These are phyloP conservation scores for Microtus richardsoni DNA, from an alignment of 2,113 vertebrate species.

Conservation along the genomic window DNA sequence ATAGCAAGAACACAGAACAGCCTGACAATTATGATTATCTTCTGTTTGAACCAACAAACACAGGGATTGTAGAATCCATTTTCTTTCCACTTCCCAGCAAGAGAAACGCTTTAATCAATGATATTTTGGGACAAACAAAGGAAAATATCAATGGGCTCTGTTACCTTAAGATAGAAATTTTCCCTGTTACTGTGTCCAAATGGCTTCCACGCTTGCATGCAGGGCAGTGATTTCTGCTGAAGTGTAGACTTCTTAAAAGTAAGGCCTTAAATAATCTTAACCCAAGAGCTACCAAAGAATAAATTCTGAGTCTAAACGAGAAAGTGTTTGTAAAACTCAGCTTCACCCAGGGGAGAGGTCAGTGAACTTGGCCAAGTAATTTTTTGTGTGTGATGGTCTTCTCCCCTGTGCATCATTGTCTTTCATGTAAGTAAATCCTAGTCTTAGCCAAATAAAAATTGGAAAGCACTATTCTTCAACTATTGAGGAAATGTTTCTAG, in stretches of 20 bases:
- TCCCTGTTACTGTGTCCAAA: not conserved
- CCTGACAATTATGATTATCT: constrained; percentile 22
- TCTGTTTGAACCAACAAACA: not conserved
- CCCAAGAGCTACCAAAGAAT: not conserved
- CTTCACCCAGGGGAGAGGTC: constrained; percentile 44
- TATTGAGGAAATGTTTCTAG: not conserved
- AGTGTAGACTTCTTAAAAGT: constrained; percentile 9
- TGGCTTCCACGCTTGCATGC: not conserved
- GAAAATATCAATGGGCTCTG: constrained; percentile 50
- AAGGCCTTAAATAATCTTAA: not conserved
- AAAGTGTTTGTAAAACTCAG: constrained; percentile 23
- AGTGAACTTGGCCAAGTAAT: constrained; percentile 45
- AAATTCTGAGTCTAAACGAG: not conserved
- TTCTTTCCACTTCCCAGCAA: constrained; percentile 38
- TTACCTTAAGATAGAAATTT: constrained; percentile 50
- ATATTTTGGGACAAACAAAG: constrained; percentile 59
- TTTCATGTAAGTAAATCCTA: constrained; percentile 24
- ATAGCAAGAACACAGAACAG: constrained; percentile 56
- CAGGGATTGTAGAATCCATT: not conserved
- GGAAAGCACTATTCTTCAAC: not conserved
- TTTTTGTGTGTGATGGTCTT: constrained; percentile 30
- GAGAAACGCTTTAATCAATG: constrained; percentile 25
- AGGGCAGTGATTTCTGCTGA: not conserved
- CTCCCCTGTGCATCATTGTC: not conserved
- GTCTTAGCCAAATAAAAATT: constrained; percentile 32